Evolutionary conservation across 2,113 vertebrate genomes (phyloP), one percentile per base, ranked within the genome.

Genomic region (Paracyprichromis sp.): DNA sequence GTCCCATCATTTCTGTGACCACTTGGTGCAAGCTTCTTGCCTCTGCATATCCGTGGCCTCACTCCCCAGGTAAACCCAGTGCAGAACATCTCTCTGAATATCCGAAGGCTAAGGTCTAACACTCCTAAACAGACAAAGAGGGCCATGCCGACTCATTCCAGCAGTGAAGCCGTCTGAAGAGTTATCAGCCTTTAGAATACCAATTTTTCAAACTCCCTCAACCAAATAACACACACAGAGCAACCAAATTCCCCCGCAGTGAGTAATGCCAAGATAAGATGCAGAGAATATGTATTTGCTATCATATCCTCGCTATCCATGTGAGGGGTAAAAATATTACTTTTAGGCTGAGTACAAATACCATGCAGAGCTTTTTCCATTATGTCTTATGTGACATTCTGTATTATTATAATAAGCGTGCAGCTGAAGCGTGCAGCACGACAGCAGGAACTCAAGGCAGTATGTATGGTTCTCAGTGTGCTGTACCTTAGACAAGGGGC

Each of bases 71-170:
- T 84, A 88, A 92, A 94, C 94, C 93, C 88, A 76, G 71, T 83
- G 54, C 85, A 88, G 71, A 88, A 87, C 89, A 88, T 89, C 90
- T 89, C 83, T 87, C 73, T 91, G 90, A 92, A 91, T 90, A 82
- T 88, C 81, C 89, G 29, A 90, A 92, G 76, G 91, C 84, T 54
- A 87, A 93, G 53, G 85, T 90, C 86, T 88, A 88, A 89, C 86
- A 83, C 90, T 90, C 85, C 63, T 83, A 83, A 90, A 88, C 90
- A 92, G 89, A 86, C 83, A 87, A 84, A 61, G 40, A 86, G 82
- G 91, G 92, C 93, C 93, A 92, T 80, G 90, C 92, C 90, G 92
- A 93, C 89, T 95, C 95, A 93, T 93, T 89, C 91, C 81, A 90
- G 85, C 92, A 89, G 90, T 71, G 89, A 88, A 87, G 80, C 93